Evolutionary conservation across 1,140 invertebrate species (phyloP).

Genomic region (Cydia pomonella): DNA sequence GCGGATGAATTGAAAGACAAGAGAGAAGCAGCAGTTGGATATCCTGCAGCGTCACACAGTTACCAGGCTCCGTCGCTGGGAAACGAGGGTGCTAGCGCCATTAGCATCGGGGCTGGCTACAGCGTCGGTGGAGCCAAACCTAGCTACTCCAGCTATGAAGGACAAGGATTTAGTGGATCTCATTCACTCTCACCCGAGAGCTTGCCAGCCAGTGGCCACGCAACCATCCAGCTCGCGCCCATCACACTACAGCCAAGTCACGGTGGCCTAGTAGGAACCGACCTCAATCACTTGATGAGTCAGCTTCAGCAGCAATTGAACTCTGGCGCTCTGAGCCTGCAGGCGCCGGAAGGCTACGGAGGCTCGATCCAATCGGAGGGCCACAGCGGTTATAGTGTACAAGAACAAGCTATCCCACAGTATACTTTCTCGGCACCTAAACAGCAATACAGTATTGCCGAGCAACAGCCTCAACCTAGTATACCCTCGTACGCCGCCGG

Average conservation of each 20-base stretch:
- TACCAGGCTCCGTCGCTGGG: constrained; percentile 56
- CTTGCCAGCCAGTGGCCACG: constrained; percentile 54
- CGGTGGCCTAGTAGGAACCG: constrained; percentile 53
- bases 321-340: constrained; percentile 59
- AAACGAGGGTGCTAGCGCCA: constrained; percentile 64
- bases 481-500: constrained; percentile 65
- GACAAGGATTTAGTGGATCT: constrained; percentile 51
- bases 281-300: constrained; percentile 70
- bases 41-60: constrained; percentile 48
- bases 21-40: constrained; percentile 58
- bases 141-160: constrained; percentile 53
- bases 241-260: constrained; percentile 64
- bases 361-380: constrained; percentile 48
- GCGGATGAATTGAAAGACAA: constrained; percentile 67
- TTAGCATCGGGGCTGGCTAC: constrained; percentile 73
- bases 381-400: constrained; percentile 46
- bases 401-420: constrained; percentile 50
- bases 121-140: constrained; percentile 71
- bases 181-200: constrained; percentile 61
- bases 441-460: constrained; percentile 53
- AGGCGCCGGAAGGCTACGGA: constrained; percentile 49
- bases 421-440: constrained; percentile 56
- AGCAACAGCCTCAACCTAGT: constrained; percentile 42
- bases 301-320: constrained; percentile 66
- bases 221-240: constrained; percentile 63